Percentiles rank a stretch among this genome's conserved stretches.
These are phyloP conservation scores for Colostygia pectinataria DNA, from an alignment of 2,888 invertebrate species.

Conservation along the genomic window DNA sequence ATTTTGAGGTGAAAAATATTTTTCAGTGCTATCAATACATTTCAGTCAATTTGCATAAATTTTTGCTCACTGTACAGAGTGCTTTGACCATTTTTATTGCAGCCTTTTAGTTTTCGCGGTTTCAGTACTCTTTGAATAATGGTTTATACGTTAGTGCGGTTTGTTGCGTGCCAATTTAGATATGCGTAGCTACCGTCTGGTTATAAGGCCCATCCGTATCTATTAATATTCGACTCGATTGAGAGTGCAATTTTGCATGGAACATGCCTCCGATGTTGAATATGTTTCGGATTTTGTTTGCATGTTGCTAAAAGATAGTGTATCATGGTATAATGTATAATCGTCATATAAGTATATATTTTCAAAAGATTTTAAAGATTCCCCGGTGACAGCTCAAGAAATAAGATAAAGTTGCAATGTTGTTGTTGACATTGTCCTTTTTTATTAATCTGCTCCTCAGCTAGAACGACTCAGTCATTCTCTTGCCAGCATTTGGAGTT, in stretches of 20 bases:
- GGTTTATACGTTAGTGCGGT: constrained; percentile 31
- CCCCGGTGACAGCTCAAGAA: too few relatives aligned
- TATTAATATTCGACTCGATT: constrained; percentile 4
- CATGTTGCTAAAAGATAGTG: too few relatives aligned
- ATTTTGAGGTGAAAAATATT: constrained; percentile 61
- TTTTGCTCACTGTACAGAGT: constrained; percentile 59
- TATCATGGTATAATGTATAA: too few relatives aligned
- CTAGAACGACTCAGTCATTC: too few relatives aligned
- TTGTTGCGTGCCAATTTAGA: constrained; percentile 33
- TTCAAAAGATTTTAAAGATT: too few relatives aligned
- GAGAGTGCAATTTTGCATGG: constrained; percentile 5
- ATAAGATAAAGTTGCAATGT: too few relatives aligned
- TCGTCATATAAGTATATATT: too few relatives aligned
- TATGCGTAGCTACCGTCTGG: constrained; percentile 8
- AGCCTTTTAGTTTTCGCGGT: constrained; percentile 59
- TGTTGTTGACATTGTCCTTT: too few relatives aligned
- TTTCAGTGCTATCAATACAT: constrained; percentile 68
- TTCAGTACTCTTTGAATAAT: constrained; percentile 44
- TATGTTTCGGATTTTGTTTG: background rate
- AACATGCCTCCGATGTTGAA: background rate
- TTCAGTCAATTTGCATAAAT: constrained; percentile 72
- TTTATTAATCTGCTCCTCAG: too few relatives aligned
- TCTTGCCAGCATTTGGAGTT: too few relatives aligned
- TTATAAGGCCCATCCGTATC: constrained; percentile 9
- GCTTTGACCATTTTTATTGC: constrained; percentile 65